Evolutionary conservation across 2,797 vertebrate species (phyloP), one percentile per base, ranked within the genome.

Genomic region (Apogon hyalosoma): DNA sequence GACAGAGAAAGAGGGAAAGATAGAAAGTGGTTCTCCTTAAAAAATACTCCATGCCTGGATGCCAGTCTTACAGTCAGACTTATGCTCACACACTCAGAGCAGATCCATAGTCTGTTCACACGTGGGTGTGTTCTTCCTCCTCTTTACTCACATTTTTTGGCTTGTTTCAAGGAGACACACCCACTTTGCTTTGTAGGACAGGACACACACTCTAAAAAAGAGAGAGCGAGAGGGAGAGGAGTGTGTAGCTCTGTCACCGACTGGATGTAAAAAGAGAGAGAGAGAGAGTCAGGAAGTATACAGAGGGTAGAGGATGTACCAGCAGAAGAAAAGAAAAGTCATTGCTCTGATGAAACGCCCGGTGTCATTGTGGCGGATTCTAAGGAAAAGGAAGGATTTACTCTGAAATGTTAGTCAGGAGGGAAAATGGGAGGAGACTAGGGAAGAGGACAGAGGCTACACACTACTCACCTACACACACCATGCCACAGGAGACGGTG

Each of bases 71-170:
- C 11, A 48, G 50, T 49, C 69, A 61, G 65, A 62, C 66, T 28
- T 43, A 40, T 1, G 15, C 47, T 49, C 58, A 71, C 51, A 41
- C 45, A 51, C 14, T 11, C n/a, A 49, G 53, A 73, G 55, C 21
- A 43, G 64, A 65, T 74, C 72, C 45, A 73, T 54, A 59, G 78
- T 85, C 75, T 28, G 47, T 75, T 77, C 21, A 24, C 62, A 83
- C 50, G 79, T 92, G 92, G 88, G 92, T 91, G 93, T 93, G 92
- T 84, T 81, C 88, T 92, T 92, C 82, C 76, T 88, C 71, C 62
- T 57, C 52, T 74, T 76, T 65, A 63, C 46, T 60, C 72, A 65
- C 65, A 64, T 84, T 73, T 79, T 84, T 82, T 56, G 73, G 63
- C 83, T 72, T 61, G 61, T 61, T 77, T 84, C 36, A 75, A 11